Percentiles rank a stretch among this genome's conserved stretches.
These are phyloP conservation scores for Pentamera pediparva DNA, from an alignment of 53 echinoderm and acorn worm species.

Conservation along the genomic window DNA sequence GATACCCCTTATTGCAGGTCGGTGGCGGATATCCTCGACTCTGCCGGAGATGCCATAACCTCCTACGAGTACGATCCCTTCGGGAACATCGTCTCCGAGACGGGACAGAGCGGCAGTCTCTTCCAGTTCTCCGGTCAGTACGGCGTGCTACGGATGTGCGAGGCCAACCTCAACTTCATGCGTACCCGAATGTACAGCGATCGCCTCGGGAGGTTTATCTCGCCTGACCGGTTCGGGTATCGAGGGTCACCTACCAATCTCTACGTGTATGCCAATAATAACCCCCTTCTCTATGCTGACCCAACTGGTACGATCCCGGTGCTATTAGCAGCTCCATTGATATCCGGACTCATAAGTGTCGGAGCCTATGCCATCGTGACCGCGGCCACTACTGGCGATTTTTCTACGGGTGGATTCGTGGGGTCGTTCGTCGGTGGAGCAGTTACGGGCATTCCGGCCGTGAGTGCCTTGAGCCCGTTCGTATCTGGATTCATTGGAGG, in stretches of 20 bases:
- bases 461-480: background rate
- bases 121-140: slow-evolving; percentile 35
- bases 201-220: slow-evolving; percentile 32
- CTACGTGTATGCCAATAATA: slow-evolving; percentile 37
- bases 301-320: slow-evolving; percentile 33
- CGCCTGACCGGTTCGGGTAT: slow-evolving; percentile 24
- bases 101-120: background rate
- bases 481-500: background rate
- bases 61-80: slow-evolving; percentile 44
- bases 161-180: slow-evolving; percentile 27
- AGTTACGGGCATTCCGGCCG: background rate
- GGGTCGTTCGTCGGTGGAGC: background rate
- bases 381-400: background rate
- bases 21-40: slow-evolving; percentile 8
- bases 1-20: slow-evolving; percentile 20
- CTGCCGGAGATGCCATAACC: background rate
- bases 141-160: slow-evolving; percentile 16
- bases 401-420: background rate
- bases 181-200: slow-evolving; percentile 34
- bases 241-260: slow-evolving; percentile 33
- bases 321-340: background rate
- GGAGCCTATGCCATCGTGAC: too few species aligned
- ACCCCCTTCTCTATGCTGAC: slow-evolving; percentile 34
- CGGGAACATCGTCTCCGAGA: slow-evolving; percentile 21
- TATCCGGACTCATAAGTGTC: too few species aligned